phyloP scores from a whole-genome alignment of 2,113 vertebrate genomes.

The Centropus unirufus region DNA sequence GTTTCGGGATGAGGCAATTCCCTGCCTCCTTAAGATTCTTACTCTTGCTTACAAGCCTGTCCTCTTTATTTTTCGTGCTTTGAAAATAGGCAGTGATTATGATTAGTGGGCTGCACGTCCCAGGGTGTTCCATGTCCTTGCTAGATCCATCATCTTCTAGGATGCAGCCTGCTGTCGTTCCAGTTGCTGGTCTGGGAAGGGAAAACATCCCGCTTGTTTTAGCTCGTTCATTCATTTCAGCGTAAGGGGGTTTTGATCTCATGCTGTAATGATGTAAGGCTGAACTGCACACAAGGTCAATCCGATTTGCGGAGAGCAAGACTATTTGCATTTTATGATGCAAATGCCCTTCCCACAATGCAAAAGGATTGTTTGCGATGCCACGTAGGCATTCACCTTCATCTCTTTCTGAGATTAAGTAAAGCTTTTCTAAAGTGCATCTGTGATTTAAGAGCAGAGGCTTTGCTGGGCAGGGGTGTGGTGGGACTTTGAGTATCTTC shows the following conservation, averaged over 20 bases:
- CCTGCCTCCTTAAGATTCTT: not conserved
- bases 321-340: conserved; percentile 4
- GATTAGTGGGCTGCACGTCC: not conserved
- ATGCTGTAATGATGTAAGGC: not conserved
- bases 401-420: not conserved
- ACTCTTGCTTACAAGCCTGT: not conserved
- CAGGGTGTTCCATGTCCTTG: not conserved
- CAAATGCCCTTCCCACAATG: not conserved
- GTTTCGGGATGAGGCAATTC: not conserved
- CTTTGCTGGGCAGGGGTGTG: not conserved
- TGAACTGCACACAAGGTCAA: not conserved
- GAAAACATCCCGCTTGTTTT: not conserved
- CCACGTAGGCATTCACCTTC: not conserved
- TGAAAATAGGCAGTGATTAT: not conserved
- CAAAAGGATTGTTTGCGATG: not conserved
- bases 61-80: not conserved
- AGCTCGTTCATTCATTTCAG: not conserved
- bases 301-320: not conserved
- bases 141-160: not conserved
- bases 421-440: not conserved
- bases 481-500: not conserved
- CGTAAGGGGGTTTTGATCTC: not conserved
- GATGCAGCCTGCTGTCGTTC: not conserved
- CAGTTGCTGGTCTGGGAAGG: not conserved
- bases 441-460: not conserved